Evolutionary conservation across 2,888 invertebrate genomes (phyloP).

Genomic region (Morinoia aosen): DNA sequence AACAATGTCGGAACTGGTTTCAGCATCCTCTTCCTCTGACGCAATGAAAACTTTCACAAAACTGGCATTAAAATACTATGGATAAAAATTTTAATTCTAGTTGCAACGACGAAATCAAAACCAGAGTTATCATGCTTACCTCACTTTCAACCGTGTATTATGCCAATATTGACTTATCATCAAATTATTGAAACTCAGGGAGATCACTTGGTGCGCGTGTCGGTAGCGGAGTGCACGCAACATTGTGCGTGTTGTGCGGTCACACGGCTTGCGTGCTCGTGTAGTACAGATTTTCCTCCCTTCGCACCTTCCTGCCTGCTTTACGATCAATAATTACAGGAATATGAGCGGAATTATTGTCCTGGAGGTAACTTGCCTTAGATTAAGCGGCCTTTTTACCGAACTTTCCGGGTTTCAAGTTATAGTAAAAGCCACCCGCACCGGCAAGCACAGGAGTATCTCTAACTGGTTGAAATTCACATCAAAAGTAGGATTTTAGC

Average conservation of each 20-base stretch:
- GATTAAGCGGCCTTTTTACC: background rate
- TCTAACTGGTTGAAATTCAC: background rate
- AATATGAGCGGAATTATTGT: constrained; percentile 41
- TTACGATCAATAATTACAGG: constrained; percentile 49
- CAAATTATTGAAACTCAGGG: background rate
- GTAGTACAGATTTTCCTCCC: background rate
- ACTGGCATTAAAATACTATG: too few relatives aligned
- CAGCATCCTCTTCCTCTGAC: too few relatives aligned
- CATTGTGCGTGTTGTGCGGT: background rate
- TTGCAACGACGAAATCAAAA: too few relatives aligned
- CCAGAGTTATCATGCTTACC: too few relatives aligned
- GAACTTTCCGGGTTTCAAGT: background rate
- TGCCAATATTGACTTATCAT: background rate
- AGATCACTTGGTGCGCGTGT: background rate
- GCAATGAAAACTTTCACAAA: too few relatives aligned
- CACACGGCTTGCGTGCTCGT: background rate
- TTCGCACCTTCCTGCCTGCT: constrained; percentile 31
- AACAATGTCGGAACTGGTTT: too few relatives aligned
- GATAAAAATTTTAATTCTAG: too few relatives aligned
- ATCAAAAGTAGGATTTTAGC: background rate
- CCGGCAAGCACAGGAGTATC: background rate
- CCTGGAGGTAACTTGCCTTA: constrained; percentile 13
- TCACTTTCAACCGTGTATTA: too few relatives aligned
- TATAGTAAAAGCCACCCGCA: background rate
- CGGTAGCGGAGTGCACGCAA: background rate